Evolutionary conservation across 2,797 vertebrate genomes (phyloP).

Genomic region (Carcharodon carcharias): DNA sequence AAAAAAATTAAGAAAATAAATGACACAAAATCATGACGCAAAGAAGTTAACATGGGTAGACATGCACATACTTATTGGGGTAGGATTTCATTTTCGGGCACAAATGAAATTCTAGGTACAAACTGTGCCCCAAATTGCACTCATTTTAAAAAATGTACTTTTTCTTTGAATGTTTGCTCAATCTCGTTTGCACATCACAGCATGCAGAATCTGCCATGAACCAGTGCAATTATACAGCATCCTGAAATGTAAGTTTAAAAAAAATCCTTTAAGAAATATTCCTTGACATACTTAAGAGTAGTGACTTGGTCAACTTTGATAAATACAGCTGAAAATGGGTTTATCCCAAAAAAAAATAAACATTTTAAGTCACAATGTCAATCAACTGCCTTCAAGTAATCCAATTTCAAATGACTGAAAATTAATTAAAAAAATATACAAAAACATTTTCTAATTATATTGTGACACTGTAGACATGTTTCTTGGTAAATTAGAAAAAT

Average conservation of each 20-base stretch:
- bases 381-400: neutral
- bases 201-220: neutral
- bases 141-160: neutral
- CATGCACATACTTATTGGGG: neutral
- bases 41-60: neutral
- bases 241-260: neutral
- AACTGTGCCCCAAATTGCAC: neutral
- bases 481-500: neutral
- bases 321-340: neutral
- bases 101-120: neutral
- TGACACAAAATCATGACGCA: neutral
- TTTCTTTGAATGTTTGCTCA: neutral
- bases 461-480: neutral
- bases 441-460: neutral
- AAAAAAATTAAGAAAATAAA: neutral
- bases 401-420: neutral
- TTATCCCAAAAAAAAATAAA: neutral
- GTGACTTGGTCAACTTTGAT: neutral
- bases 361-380: neutral
- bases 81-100: neutral
- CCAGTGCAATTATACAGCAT: neutral
- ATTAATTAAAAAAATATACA: neutral
- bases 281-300: neutral
- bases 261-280: neutral
- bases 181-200: neutral